phyloP scores from a whole-genome alignment of 2,797 vertebrate genomes.

The Lates japonicus region DNA sequence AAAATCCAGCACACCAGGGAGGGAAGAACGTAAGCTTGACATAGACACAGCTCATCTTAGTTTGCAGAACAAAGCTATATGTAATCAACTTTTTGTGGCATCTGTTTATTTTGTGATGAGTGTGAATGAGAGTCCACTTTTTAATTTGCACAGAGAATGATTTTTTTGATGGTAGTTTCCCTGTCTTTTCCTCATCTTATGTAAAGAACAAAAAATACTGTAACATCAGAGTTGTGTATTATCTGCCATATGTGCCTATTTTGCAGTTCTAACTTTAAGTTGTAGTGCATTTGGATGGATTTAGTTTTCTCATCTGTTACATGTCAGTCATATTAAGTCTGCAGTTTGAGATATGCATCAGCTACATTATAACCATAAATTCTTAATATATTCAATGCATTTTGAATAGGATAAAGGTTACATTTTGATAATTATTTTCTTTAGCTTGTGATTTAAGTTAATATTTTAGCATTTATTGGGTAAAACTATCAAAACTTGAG shows the following conservation, averaged over 20 bases:
- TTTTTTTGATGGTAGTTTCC: constrained; percentile 18
- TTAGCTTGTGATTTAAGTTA: constrained; percentile 39
- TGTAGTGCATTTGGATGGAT: constrained; percentile 33
- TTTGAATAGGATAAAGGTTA: constrained; percentile 33
- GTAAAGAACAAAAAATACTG: constrained; percentile 47
- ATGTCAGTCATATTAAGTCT: constrained; percentile 44
- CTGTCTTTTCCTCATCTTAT: constrained; percentile 7
- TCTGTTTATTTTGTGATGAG: constrained; percentile 33
- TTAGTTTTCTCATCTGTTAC: constrained; percentile 53
- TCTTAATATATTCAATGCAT: constrained; percentile 51
- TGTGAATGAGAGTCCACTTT: constrained; percentile 36
- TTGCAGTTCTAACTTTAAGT: constrained; percentile 63
- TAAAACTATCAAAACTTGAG: constrained; percentile 36
- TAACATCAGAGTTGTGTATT: constrained; percentile 57
- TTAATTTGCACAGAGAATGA: constrained; percentile 60
- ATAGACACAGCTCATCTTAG: constrained; percentile 20
- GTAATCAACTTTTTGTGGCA: constrained; percentile 38
- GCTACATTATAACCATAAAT: constrained; percentile 21
- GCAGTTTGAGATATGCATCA: constrained; percentile 25
- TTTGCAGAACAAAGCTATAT: constrained; percentile 41
- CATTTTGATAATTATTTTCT: constrained; percentile 27
- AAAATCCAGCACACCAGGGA: constrained; percentile 37
- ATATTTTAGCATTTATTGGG: constrained; percentile 20
- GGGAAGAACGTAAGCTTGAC: not conserved
- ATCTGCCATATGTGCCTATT: constrained; percentile 83